Base-by-base conservation (phyloP, 64 coral and sea anemone genomes). In the Cladopsammia gracilis region DNA sequence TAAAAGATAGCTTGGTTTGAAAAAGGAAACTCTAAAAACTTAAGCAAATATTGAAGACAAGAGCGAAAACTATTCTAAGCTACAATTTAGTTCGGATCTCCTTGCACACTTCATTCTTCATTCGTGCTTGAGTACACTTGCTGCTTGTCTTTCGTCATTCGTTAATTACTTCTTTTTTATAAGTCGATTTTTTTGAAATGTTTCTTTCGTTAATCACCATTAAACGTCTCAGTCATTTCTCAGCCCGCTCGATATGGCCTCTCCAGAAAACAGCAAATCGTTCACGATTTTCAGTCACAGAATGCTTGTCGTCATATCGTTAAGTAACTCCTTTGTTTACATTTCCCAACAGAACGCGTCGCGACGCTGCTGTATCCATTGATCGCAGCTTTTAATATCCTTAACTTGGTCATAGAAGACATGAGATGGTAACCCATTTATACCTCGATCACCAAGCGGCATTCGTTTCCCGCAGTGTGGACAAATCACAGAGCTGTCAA, bases 401-500 rank as follows among this genome's bases (percentile, higher is more conserved):
- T 90, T 90, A 25, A 90, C 56, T 90, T 78, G 88, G 52, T 90
- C 56, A 22, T 68, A 80, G 56, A 90, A 90, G 7, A n/a, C 73
- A 14, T 43, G 64, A 54, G 88, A 90, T 69, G 88, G 88, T 8
- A 90, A 45, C 5, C 64, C 88, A 19, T 71, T 58, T 23, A 90
- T 71, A 56, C 88, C 88, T 58, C 48, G 26, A 12, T 79, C 45
- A 10, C 75, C 78, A 42, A 90, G 20, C 4, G 22, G 47, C 48
- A 79, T 90, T 57, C 25, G 19, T 8, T 70, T 80, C 4, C 78
- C 75, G 22, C 88, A 90, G 3, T 54, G 49, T 1, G 62, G 47
- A 58, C 88, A 90, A n/a, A 56, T 90, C 1, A 90, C 25, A 44
- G 65, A 54, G 13, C 52, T 90, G 9, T 70, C 64, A 10, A 70